Conservation (phyloP, 2,888 invertebrate species). For the Oscheius sp. region DNA sequence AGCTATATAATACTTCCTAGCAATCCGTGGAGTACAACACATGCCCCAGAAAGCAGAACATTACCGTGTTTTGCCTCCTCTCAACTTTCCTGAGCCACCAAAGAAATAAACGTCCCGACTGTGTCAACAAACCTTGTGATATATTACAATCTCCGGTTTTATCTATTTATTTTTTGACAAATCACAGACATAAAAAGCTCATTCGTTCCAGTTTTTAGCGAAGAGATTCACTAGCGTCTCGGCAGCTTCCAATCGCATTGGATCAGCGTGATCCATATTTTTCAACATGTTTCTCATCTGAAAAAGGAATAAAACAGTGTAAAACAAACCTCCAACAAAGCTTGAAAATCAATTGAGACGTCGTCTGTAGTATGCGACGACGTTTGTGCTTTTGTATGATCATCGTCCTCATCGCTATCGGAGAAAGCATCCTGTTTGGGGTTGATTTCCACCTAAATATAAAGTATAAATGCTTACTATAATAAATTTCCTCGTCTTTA, state of each 20-base stretch:
- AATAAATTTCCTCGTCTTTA: background rate
- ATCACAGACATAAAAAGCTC: background rate
- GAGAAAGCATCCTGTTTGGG: too few species aligned
- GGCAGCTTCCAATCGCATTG: background rate
- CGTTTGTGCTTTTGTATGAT: too few species aligned
- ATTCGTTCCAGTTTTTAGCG: background rate
- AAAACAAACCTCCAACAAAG: background rate
- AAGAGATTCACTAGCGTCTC: background rate
- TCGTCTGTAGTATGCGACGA: too few species aligned
- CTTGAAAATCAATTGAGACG: background rate
- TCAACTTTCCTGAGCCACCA: background rate
- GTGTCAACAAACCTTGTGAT: background rate
- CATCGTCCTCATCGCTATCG: too few species aligned
- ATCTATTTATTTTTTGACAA: background rate
- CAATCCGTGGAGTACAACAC: slow-evolving; percentile 18
- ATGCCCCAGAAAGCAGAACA: slow-evolving; percentile 19
- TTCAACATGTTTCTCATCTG: slow-evolving; percentile 1
- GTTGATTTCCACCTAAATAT: background rate
- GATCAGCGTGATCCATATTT: slow-evolving; percentile 8
- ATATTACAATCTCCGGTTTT: background rate
- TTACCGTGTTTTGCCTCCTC: slow-evolving; percentile 18
- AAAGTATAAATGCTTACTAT: background rate
- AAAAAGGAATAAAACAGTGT: background rate
- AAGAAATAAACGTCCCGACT: too few species aligned
- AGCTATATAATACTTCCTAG: background rate